These are phyloP conservation scores for Benthosema pterotum DNA, from an alignment of 2,797 vertebrate genomes.

Conservation along the genomic window DNA sequence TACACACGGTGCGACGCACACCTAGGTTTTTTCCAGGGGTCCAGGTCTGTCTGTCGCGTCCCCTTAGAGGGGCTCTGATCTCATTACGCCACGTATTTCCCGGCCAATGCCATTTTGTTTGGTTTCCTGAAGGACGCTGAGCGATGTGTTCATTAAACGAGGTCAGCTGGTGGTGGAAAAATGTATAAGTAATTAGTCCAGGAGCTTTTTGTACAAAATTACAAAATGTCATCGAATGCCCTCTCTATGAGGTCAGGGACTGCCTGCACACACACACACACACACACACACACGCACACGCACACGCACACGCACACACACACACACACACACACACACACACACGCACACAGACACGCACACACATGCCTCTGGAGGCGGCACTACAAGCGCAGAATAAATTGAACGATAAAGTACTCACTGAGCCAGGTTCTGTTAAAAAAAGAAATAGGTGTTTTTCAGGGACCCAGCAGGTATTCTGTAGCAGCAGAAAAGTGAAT, in stretches of 20 bases:
- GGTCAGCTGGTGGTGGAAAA: conserved; percentile 8
- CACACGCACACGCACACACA: not conserved
- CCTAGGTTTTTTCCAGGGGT: conserved; percentile 14
- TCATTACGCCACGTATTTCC: conserved; percentile 29
- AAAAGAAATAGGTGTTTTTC: too few species aligned
- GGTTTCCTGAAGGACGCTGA: conserved; percentile 32
- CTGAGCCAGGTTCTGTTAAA: too few species aligned
- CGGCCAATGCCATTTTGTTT: conserved; percentile 12
- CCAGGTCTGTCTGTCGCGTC: conserved; percentile 3
- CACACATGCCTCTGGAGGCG: not conserved
- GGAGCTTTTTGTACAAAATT: conserved; percentile 52
- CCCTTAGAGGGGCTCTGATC: conserved; percentile 8
- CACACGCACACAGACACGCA: not conserved
- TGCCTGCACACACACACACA: conserved; percentile 26
- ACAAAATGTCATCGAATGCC: conserved; percentile 49
- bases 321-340: not conserved
- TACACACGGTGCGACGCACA: conserved; percentile 6
- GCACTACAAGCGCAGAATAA: too few species aligned
- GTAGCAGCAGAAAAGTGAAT: not conserved
- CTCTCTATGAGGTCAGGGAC: conserved; percentile 45
- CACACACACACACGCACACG: not conserved
- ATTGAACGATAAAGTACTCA: too few species aligned
- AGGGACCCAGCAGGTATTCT: too few species aligned
- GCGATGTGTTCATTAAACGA: conserved; percentile 50
- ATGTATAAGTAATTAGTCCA: conserved; percentile 52